A percentile compares a stretch with the other conserved stretches of the same genome.
Evolutionary conservation across 1,140 invertebrate species (phyloP).

Genomic region (Nasonia giraulti): DNA sequence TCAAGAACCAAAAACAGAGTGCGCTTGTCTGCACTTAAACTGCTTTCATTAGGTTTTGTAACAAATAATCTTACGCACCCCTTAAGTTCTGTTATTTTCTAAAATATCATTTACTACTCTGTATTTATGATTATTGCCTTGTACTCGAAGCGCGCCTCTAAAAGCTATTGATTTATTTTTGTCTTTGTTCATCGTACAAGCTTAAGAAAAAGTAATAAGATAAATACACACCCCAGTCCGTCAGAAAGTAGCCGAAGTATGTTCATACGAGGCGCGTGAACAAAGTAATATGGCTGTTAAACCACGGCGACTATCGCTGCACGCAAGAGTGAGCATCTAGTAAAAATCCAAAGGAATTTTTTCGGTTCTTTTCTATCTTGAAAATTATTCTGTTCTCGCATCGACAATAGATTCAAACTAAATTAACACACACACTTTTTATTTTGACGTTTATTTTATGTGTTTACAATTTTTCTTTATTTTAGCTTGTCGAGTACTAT

Average conservation of each 20-base stretch:
- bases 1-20: conserved; percentile 29
- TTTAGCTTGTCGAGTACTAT: not conserved
- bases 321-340: not conserved
- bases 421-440: not conserved
- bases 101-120: conserved; percentile 6
- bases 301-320: conserved; percentile 57
- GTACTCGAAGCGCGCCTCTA: conserved; percentile 2
- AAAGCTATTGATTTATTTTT: conserved; percentile 35
- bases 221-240: conserved; percentile 5
- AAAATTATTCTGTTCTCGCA: not conserved
- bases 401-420: not conserved
- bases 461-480: not conserved
- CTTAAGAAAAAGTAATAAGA: conserved; percentile 22
- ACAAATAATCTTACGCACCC: conserved; percentile 3
- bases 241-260: not conserved
- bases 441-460: not conserved
- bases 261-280: conserved; percentile 31
- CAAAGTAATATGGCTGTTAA: conserved; percentile 57
- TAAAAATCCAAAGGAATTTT: not conserved
- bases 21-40: not conserved
- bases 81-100: conserved; percentile 32
- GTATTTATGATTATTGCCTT: conserved; percentile 31
- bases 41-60: not conserved
- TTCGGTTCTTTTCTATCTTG: not conserved
- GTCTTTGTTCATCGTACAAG: conserved; percentile 18